Percentiles rank a stretch among this genome's conserved stretches.
These are phyloP conservation scores for Todiramphus chloris DNA, from an alignment of 2,113 vertebrate genomes.

Conservation along the genomic window DNA sequence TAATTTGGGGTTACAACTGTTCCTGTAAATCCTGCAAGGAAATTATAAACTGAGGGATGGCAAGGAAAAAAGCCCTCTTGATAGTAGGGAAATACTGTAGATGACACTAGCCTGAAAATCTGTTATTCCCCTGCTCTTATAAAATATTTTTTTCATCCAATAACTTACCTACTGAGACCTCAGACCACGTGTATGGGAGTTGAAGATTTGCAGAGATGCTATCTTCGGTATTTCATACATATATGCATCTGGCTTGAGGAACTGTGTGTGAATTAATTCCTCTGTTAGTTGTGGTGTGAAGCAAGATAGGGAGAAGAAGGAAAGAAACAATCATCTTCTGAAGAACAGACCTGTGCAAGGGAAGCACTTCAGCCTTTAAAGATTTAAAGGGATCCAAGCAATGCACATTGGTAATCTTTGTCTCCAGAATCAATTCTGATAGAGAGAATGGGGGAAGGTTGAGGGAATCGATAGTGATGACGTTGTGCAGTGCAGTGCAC, in stretches of 20 bases:
- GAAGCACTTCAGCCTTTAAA: slow-evolving; percentile 29
- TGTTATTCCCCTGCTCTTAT: slow-evolving; percentile 1
- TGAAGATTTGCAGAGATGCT: slow-evolving; percentile 69
- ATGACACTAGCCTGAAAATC: slow-evolving; percentile 44
- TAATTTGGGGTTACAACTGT: slow-evolving; percentile 50
- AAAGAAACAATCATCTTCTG: background rate
- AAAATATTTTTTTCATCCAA: slow-evolving; percentile 32
- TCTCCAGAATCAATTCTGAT: slow-evolving; percentile 63
- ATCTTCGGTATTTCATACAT: slow-evolving; percentile 64
- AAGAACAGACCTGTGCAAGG: background rate
- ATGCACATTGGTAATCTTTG: slow-evolving; percentile 37
- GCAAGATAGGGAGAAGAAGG: slow-evolving; percentile 5
- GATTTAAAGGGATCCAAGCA: slow-evolving; percentile 65
- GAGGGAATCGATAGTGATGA: slow-evolving; percentile 72
- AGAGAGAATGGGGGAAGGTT: slow-evolving; percentile 42
- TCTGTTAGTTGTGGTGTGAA: slow-evolving; percentile 61
- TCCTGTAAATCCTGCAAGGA: slow-evolving; percentile 16
- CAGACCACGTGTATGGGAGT: slow-evolving; percentile 74
- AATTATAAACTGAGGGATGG: slow-evolving; percentile 35
- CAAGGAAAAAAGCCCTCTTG: background rate
- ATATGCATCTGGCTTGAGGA: slow-evolving; percentile 70
- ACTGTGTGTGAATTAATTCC: slow-evolving; percentile 71
- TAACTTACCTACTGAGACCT: slow-evolving; percentile 68
- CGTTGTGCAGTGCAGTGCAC: slow-evolving; percentile 72
- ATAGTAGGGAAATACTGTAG: background rate